Base-by-base conservation (phyloP, 53 echinoderm and acorn worm species). In the Echinometra lucunter region DNA sequence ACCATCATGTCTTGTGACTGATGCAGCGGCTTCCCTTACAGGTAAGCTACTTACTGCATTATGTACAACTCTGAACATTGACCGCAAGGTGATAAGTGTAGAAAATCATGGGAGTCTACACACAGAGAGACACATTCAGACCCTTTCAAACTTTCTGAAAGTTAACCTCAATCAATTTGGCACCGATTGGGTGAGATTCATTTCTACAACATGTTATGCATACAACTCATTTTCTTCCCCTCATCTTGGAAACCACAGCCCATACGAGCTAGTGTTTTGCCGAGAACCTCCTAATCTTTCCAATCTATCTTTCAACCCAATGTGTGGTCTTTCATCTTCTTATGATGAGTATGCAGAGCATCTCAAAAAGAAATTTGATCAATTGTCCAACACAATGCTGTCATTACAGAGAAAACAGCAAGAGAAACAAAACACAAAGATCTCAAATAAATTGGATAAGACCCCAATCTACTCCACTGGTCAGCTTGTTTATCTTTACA, bases 61-160 rank as follows among this genome's bases (percentile, higher is more conserved):
- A 18, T 96, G 96, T 66, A 80, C 67, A 2, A 38, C 94, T 2
- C 67, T 96, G 75, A 89, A 88, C 89, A 96, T 96, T 37, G 96
- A 96, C 57, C 74, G 92, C 44, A 96, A 96, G 63, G 66, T 92
- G 21, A 72, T 96, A 32, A 96, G 95, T 95, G 96, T 96, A 37
- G 91, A 53, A 63, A 96, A 96, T 67, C 94, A 96, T 66, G 96
- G 96, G 47, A 93, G 88, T 80, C 82, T 96, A 60, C 95, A 96
- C 32, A 85, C 88, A 21, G 93, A 95, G 49, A 67, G 96, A 74
- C 96, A 96, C 49, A 95, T 96, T 95, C 95, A 82, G 49, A 96
- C 96, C 23, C 58, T 96, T 15, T 95, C 95, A 23, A 88, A 95
- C 91, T 92, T 96, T 44, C 38, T 92, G 13, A 96, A 96, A 37